Base-by-base conservation (phyloP, 2,888 invertebrate species). In the Meiosimyza platycephala region DNA sequence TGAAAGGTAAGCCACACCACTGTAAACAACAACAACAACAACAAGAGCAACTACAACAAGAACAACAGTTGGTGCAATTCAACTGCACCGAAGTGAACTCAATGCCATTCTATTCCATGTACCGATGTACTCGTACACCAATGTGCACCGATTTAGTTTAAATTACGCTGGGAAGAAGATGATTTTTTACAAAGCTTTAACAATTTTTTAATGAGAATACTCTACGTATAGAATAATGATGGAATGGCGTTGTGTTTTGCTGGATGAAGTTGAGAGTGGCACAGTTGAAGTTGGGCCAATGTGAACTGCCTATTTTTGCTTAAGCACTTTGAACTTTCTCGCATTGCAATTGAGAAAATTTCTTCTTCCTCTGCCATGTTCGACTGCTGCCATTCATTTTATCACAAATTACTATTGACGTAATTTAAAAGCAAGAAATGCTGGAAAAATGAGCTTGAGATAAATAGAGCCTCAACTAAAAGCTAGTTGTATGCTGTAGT, bases 71-170 rank as follows among this genome's bases (percentile, higher is more conserved):
- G 22, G n/a, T 9, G 54, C 18, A 16, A 16, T 54, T 54, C 18
- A 54, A 16, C n/a, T 18, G 4, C 40, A 9, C 1, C 9, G 40
- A 1, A 40, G 40, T 40, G 9, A 40, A 40, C 40, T 40, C 40
- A 40, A 40, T 40, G 40, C 40, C 40, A 40, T 40, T 40, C 40
- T 6, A 9, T 40, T 40, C 40, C 40, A 40, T 40, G 40, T 40
- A 9, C 40, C 40, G 9, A 40, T 9, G 40, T 40, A 40, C 40
- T 40, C 40, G 40, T 40, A 40, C 40, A 40, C 40, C 40, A 65
- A 55, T 62, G 66, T 73, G 80, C 80, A 82, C 80, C 84, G 84
- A 84, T 84, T 84, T 85, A 84, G 84, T 85, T 84, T 84, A 84
- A 84, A 85, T 84, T 85, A 83, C 82, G 80, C 80, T 81, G 81